These are phyloP conservation scores for Hydra vulgaris DNA, from an alignment of 30 jellyfish, hydroid and myxozoan genomes.

Conservation along the genomic window DNA sequence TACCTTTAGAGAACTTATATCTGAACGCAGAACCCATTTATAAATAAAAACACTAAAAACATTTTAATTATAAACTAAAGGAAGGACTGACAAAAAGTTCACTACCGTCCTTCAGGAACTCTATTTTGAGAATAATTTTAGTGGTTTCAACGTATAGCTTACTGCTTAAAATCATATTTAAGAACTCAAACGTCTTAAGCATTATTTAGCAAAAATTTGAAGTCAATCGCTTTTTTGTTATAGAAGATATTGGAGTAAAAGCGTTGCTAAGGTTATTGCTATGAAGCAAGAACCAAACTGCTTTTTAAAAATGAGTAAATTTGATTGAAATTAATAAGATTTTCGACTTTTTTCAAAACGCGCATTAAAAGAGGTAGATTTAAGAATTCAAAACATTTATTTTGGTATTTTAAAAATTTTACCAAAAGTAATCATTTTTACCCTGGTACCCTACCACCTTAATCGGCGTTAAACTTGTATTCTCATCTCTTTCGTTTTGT, in stretches of 20 bases:
- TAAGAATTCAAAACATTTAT: too few species aligned
- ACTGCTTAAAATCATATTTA: neutral
- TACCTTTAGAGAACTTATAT: neutral
- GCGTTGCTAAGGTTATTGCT: constrained; percentile 7
- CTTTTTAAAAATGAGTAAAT: too few species aligned
- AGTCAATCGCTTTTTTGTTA: neutral
- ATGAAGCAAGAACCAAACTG: too few species aligned
- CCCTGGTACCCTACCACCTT: too few species aligned
- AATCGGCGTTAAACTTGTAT: too few species aligned
- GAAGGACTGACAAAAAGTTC: neutral
- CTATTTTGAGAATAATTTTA: neutral
- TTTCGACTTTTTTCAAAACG: too few species aligned
- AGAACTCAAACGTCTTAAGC: neutral
- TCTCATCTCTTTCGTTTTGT: too few species aligned
- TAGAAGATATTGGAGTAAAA: neutral
- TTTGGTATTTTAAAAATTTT: too few species aligned
- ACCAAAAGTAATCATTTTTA: too few species aligned
- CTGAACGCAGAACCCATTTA: neutral
- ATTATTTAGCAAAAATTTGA: neutral
- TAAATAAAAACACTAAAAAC: neutral
- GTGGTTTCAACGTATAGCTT: neutral
- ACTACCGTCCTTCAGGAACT: neutral
- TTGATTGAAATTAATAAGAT: too few species aligned
- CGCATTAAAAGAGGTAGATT: too few species aligned
- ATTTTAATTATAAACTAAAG: neutral